These are phyloP conservation scores for Bombyx mori DNA, from an alignment of 1,140 invertebrate species.

Conservation along the genomic window ASM3026992v2 NC_085117.1:8024001-8024500, in stretches of 20 bases:
- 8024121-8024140: slow-evolving; percentile 52
- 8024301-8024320: slow-evolving; percentile 58
- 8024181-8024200: slow-evolving; percentile 56
- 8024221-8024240: slow-evolving; percentile 29
- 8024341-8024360: slow-evolving; percentile 45
- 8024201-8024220: slow-evolving; percentile 41
- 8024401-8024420: too few species aligned
- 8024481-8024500: too few species aligned
- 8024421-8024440: too few species aligned
- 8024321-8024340: slow-evolving; percentile 59
- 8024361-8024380: neutral
- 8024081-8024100: slow-evolving; percentile 19
- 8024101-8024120: slow-evolving; percentile 40
- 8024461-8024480: too few species aligned
- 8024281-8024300: slow-evolving; percentile 49
- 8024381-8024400: too few species aligned
- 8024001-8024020: too few species aligned
- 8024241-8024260: slow-evolving; percentile 26
- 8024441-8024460: too few species aligned
- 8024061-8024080: too few species aligned
- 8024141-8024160: slow-evolving; percentile 65
- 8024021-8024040: too few species aligned
- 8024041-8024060: too few species aligned
- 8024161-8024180: slow-evolving; percentile 53
- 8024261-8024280: slow-evolving; percentile 10